These are phyloP conservation scores for Myzus persicae DNA, from an alignment of 1,140 invertebrate genomes.

Conservation along the genomic window DNA sequence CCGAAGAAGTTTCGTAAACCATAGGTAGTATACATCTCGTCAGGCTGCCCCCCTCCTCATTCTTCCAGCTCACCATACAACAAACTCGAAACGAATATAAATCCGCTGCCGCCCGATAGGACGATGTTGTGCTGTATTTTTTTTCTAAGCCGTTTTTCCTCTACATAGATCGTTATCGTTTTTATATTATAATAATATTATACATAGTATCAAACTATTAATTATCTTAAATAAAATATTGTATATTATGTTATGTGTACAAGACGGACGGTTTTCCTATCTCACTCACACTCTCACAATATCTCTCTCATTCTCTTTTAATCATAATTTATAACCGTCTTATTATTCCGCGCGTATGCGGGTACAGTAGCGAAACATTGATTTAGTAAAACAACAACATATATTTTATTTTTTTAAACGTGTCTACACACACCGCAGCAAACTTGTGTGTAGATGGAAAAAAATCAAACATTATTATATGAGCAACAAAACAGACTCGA, in stretches of 20 bases:
- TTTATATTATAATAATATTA: slow-evolving; percentile 22
- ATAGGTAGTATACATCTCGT: not conserved
- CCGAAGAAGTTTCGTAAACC: not conserved
- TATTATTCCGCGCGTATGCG: slow-evolving; percentile 30
- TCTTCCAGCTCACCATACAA: not conserved
- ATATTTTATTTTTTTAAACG: not conserved
- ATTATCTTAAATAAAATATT: slow-evolving; percentile 24
- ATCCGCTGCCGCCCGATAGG: not conserved
- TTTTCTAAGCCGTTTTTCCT: not conserved
- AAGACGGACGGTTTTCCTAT: not conserved
- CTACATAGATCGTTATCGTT: slow-evolving; percentile 23
- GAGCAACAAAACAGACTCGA: not conserved
- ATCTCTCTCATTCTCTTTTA: not conserved
- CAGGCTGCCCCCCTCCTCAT: not conserved
- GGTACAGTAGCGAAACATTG: slow-evolving; percentile 38
- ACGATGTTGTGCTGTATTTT: not conserved
- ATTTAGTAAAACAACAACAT: slow-evolving; percentile 7
- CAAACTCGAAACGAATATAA: not conserved
- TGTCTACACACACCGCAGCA: not conserved
- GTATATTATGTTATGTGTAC: not conserved
- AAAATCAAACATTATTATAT: not conserved
- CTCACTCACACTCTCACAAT: not conserved
- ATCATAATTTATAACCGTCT: not conserved
- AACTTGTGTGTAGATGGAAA: not conserved
- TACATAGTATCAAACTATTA: slow-evolving; percentile 9